phyloP scores from a whole-genome alignment of 2,797 vertebrate genomes.

The Rhinophrynus dorsalis region DNA sequence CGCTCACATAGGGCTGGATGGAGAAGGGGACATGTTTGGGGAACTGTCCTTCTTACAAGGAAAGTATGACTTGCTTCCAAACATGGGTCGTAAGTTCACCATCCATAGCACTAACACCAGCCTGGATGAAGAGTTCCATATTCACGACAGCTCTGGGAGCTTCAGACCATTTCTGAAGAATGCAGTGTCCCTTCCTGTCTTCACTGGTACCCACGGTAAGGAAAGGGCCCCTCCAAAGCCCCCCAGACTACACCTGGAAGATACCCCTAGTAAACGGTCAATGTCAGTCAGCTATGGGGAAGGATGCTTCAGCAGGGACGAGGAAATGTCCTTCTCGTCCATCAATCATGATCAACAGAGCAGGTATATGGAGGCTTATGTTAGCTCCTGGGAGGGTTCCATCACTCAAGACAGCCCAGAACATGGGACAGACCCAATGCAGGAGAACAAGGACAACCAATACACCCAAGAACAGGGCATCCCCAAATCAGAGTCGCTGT shows the following conservation, averaged over 20 bases:
- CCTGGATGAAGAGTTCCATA: slow-evolving; percentile 45
- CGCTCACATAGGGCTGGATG: slow-evolving; percentile 76
- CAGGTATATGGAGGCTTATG: slow-evolving; percentile 71
- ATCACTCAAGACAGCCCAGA: slow-evolving; percentile 64
- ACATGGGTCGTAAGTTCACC: slow-evolving; percentile 47
- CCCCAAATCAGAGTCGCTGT: slow-evolving; percentile 68
- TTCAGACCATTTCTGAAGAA: slow-evolving; percentile 67
- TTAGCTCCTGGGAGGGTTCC: slow-evolving; percentile 71
- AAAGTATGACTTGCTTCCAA: slow-evolving; percentile 74
- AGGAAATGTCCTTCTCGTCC: slow-evolving; percentile 58
- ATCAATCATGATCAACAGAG: slow-evolving; percentile 60
- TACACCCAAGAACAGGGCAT: slow-evolving; percentile 68
- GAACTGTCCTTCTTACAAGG: slow-evolving; percentile 80
- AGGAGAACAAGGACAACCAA: slow-evolving; percentile 74
- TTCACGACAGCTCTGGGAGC: slow-evolving; percentile 32
- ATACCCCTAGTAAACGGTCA: slow-evolving; percentile 56
- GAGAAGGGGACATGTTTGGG: slow-evolving; percentile 79
- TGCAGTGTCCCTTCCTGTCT: slow-evolving; percentile 75
- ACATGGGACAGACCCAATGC: slow-evolving; percentile 71
- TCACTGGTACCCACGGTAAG: slow-evolving; percentile 55
- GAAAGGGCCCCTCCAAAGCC: slow-evolving; percentile 80
- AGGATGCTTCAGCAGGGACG: slow-evolving; percentile 59
- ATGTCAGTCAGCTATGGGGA: slow-evolving; percentile 63
- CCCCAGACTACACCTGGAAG: slow-evolving; percentile 76
- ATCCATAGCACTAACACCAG: slow-evolving; percentile 62